Evolutionary conservation across 2,113 vertebrate species (phyloP), one percentile per base, ranked within the genome.

Genomic region (Chionomys nivalis): DNA sequence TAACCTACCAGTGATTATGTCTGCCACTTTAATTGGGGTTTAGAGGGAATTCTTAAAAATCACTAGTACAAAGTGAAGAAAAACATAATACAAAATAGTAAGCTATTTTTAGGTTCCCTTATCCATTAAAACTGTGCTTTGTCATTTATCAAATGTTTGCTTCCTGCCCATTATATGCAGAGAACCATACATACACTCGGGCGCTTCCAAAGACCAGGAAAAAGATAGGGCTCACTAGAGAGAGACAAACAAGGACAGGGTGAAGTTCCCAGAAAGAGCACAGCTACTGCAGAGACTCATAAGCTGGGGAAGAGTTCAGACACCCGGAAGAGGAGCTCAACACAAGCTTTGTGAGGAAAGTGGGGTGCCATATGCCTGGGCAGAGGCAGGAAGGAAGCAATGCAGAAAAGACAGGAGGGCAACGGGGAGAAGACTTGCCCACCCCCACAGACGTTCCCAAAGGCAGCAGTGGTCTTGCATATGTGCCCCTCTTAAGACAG

Each of bases 11-110:
- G 23, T 55, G 24, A 73, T 17, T 44, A 11, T 33, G 28, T 39
- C 68, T 87, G 9, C 19, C n/a, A 72, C 58, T 86, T 85, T n/a
- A 72, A 86, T 61, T 61, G 17, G 36, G 11, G 33, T 83, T 93
- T 87, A 17, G 65, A 94, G 91, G 68, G 31, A 76, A 96, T 47
- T 81, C 49, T 87, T 95, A 19, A 88, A 88, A 65, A 66, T 73
- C 49, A 82, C 26, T 82, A 72, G 77, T 42, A 21, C 52, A 87
- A 86, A 0, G 58, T 85, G 24, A 85, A 61, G 0, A 39, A 90
- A 76, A 52, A 61, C 28, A 55, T 23, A 81, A n/a, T 49, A 52
- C 14, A 24, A 87, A 87, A n/a, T 2, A 94, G 68, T 39, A 70
- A n/a, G 36, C 3, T 39, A 26, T 47, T 86, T 77, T 66, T 65